Evolutionary conservation across 2,888 invertebrate species (phyloP), one percentile per base, ranked within the genome.

Genomic region (Hyposoter dolosus): DNA sequence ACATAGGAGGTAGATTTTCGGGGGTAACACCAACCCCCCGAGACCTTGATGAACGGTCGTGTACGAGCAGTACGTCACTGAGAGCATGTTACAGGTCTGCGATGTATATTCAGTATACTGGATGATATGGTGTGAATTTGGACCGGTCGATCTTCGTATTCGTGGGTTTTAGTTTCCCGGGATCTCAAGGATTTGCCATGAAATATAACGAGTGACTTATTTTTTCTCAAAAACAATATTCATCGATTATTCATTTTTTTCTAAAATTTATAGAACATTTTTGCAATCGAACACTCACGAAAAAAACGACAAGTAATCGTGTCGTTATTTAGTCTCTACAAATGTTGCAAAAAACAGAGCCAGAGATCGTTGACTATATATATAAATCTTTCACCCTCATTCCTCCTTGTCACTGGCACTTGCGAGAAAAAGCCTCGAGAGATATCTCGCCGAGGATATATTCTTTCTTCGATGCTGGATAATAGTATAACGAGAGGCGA

Each of bases 41-140:
- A 89, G 90, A 88, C 89, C 89, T 88, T 90, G 90, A 90, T 89
- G 88, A 88, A 90, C 88, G 89, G 85, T 85, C 88, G 83, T 86
- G 87, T 88, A 84, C 87, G 78, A 84, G 89, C 90, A 89, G 83
- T 90, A 89, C 89, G 88, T 90, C 89, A 89, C 90, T 89, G 86
- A 77, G 87, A 78, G 85, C 85, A 88, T 88, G 88, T 68, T 85
- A 81, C 85, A 83, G 85, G 77, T 81, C 86, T 63, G 66, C 65
- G 35, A 23, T 71, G 50, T 80, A 82, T 68, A 79, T 50, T 40
- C 75, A 47, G 71, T 60, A 56, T 71, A 53, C 19, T 60, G 19
- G 28, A 28, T 47, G 3, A 66, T 71, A 19, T 35, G 50, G 72
- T 72, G 35, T n/a, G 53, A 72, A 53, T 53, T 72, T 72, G 72